Evolutionary conservation across 2,797 vertebrate species (phyloP), one percentile per base, ranked within the genome.

Genomic region (Agapornis canus): DNA sequence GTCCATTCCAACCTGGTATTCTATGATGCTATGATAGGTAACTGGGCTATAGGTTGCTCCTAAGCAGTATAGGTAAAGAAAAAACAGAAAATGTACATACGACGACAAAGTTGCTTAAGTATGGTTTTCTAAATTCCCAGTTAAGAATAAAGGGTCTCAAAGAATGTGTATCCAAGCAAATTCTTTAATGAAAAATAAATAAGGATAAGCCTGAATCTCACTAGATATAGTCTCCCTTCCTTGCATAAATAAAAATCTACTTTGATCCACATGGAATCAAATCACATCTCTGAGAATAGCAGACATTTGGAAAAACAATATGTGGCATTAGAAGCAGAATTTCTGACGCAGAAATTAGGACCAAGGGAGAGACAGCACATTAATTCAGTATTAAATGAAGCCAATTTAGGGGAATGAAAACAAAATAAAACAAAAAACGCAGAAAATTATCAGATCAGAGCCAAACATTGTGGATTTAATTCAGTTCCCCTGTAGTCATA

Each of bases 261-360:
- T 68, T 93, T 77, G 75, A 95, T 92, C 83, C 83, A 94, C 76
- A 82, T 81, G 60, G 65, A 49, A 89, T 94, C 86, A 89, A 94
- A 92, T 65, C 75, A 91, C 61, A 91, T 94, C 5, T 5, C 48
- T 48, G 52, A 87, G 61, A 95, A 93, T 65, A 92, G 72, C 54
- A 95, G 79, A 69, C 85, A 40, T 88, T 78, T 92, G 59, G 82
- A 94, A 91, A 89, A 49, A 83, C 16, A 86, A 84, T 32, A 29
- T 69, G 69, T 86, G 54, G 72, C 59, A 56, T 83, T 83, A 85
- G 69, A 92, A 89, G 32, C 57, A 94, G 79, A 91, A 83, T 86
- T 94, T 96, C 51, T 95, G 61, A 94, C 76, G 86, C 79, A 94
- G 86, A 97, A 92, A 93, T 92, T 92, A 93, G 51, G 63, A 91